Evolutionary conservation across 2,888 invertebrate species (phyloP).

Genomic region (Ametastegia equiseti): DNA sequence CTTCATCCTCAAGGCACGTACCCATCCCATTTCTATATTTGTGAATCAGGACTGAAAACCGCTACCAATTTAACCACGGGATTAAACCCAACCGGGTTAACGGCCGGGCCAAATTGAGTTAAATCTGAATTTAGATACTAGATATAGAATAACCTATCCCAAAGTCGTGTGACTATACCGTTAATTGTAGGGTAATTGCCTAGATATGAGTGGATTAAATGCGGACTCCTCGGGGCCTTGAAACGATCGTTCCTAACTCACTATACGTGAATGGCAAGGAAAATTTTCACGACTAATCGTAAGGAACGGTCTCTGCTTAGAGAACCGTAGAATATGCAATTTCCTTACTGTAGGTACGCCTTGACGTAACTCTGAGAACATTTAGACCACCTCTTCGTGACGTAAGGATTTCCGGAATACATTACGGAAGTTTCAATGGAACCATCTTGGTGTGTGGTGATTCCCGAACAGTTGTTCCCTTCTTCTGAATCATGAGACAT

Average conservation of each 20-base stretch:
- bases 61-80: constrained; percentile 15
- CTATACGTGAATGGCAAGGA: neutral
- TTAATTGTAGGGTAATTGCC: constrained; percentile 15
- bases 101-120: constrained; percentile 4
- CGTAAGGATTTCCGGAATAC: constrained; percentile 67
- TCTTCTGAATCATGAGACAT: constrained; percentile 68
- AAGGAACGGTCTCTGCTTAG: neutral
- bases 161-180: constrained; percentile 17
- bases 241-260: neutral
- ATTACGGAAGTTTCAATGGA: constrained; percentile 69
- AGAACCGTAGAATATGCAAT: constrained; percentile 25
- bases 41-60: constrained; percentile 30
- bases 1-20: constrained; percentile 79
- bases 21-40: constrained; percentile 77
- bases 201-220: constrained; percentile 7
- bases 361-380: constrained; percentile 77
- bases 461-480: constrained; percentile 65
- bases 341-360: constrained; percentile 78
- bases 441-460: constrained; percentile 58
- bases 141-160: constrained; percentile 23
- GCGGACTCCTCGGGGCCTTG: neutral
- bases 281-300: neutral
- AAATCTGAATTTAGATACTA: constrained; percentile 11
- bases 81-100: constrained; percentile 27
- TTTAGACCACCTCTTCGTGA: constrained; percentile 77